Conservation (phyloP, 2,888 invertebrate species). For the Brachylomia viminalis region DNA sequence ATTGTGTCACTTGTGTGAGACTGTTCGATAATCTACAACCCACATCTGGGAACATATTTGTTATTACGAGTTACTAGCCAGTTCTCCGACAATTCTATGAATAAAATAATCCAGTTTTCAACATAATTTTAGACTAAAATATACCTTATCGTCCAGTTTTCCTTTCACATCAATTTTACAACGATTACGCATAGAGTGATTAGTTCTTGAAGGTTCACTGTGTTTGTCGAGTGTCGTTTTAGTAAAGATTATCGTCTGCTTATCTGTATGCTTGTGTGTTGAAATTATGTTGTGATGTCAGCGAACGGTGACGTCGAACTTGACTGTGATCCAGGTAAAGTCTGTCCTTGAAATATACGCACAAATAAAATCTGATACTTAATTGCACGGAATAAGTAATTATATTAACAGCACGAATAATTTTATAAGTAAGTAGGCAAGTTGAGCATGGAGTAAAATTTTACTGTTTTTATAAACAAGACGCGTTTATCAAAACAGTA, state of each 20-base stretch:
- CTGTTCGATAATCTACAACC: background rate
- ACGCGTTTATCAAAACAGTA: too few relatives aligned
- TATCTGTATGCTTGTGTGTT: constrained; percentile 62
- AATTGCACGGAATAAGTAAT: background rate
- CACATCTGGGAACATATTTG: too few relatives aligned
- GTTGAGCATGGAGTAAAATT: too few relatives aligned
- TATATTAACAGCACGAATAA: background rate
- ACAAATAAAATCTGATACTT: background rate
- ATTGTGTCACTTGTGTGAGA: too few relatives aligned
- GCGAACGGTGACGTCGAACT: constrained; percentile 47
- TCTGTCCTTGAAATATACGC: constrained; percentile 32
- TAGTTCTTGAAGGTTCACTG: constrained; percentile 48
- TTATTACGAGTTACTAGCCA: too few relatives aligned
- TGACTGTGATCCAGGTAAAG: constrained; percentile 49
- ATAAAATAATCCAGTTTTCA: background rate
- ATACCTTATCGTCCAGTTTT: background rate
- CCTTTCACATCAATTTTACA: constrained; percentile 8
- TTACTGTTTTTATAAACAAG: background rate
- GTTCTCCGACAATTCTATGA: background rate
- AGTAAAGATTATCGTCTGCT: constrained; percentile 58
- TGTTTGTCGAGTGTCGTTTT: constrained; percentile 55
- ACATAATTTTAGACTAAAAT: background rate
- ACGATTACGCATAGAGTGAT: constrained; percentile 52
- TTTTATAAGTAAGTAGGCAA: background rate
- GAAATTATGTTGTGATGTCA: constrained; percentile 67